Conservation (phyloP, 1,140 invertebrate genomes). For the Brachionus sp. region DNA sequence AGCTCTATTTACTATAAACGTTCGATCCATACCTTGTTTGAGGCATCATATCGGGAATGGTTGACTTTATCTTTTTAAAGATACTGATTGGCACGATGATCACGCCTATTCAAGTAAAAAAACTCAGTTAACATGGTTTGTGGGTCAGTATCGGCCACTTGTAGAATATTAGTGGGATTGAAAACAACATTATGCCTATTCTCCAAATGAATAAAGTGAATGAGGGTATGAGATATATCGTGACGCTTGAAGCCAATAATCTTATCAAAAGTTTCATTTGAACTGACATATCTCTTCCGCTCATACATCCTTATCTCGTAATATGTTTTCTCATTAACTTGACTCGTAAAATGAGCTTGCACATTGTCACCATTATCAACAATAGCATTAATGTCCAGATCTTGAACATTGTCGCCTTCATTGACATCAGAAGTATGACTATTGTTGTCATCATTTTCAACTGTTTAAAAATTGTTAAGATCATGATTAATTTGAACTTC, state of each 20-base stretch:
- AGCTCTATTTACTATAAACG: too few species aligned
- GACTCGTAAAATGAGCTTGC: too few species aligned
- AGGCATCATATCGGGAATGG: too few species aligned
- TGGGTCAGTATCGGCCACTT: background rate
- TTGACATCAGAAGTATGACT: too few species aligned
- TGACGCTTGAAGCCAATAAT: background rate
- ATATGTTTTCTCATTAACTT: too few species aligned
- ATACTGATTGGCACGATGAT: too few species aligned
- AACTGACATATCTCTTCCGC: background rate
- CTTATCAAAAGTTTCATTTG: background rate
- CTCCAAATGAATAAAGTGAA: background rate
- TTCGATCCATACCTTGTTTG: too few species aligned
- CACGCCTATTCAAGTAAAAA: background rate
- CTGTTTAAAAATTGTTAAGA: background rate
- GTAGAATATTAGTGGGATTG: background rate
- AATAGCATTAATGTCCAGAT: background rate
- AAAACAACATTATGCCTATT: background rate
- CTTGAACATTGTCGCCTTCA: background rate
- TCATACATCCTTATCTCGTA: too few species aligned
- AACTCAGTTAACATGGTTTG: background rate
- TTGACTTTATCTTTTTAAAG: too few species aligned
- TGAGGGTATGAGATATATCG: background rate
- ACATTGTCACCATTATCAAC: too few species aligned
- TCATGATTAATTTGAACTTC: background rate
- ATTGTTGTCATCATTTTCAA: background rate